phyloP scores from a whole-genome alignment of 2,113 vertebrate genomes.

The Lucifuga dentata region DNA sequence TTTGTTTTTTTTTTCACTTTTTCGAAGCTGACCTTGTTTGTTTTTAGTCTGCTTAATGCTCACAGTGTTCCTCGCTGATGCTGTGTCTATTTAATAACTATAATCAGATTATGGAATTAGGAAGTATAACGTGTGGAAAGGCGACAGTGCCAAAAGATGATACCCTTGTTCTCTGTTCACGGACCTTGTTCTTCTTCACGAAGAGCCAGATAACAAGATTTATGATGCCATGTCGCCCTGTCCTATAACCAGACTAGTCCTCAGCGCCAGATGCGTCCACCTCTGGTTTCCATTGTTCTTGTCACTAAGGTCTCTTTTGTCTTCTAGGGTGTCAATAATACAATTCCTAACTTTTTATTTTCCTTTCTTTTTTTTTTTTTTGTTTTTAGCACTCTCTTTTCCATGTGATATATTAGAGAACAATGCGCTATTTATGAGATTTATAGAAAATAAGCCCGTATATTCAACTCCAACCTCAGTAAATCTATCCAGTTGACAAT shows the following conservation, averaged over 20 bases:
- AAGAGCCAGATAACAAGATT: constrained; percentile 4
- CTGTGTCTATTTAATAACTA: background rate
- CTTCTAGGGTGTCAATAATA: background rate
- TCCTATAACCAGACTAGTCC: background rate
- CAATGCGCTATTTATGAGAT: background rate
- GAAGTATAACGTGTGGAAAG: constrained; percentile 5
- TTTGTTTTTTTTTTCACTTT: no score
- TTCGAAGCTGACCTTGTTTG: background rate
- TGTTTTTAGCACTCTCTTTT: no score
- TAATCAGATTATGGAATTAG: constrained; percentile 1
- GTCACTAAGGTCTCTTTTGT: background rate
- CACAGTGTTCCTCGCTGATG: background rate
- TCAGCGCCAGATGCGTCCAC: constrained; percentile 19
- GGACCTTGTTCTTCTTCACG: constrained; percentile 17
- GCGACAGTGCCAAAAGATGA: constrained; percentile 16
- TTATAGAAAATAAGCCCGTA: background rate
- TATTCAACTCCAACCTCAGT: no score
- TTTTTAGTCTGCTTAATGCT: background rate
- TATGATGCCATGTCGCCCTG: constrained; percentile 7
- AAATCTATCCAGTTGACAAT: background rate
- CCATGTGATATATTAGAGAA: no score
- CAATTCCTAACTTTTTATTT: background rate
- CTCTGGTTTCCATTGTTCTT: constrained; percentile 20
- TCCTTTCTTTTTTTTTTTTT: no score
- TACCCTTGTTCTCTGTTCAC: background rate